These are phyloP conservation scores for Australoheros facetus DNA, from an alignment of 2,797 vertebrate genomes.

Conservation along the genomic window DNA sequence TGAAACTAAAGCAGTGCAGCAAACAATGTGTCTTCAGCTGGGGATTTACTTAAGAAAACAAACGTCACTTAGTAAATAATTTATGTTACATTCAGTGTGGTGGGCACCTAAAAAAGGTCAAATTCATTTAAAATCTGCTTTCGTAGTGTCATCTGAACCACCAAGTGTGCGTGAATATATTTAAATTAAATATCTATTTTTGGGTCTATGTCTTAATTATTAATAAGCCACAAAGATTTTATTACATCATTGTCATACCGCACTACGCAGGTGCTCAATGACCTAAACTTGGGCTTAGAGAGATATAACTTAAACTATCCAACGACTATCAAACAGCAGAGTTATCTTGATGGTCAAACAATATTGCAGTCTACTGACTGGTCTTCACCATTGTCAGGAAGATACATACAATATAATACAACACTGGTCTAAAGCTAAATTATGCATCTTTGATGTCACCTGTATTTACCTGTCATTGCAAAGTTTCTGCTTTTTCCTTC, in stretches of 20 bases:
- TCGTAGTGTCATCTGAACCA: slow-evolving; percentile 26
- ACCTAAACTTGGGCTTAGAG: slow-evolving; percentile 29
- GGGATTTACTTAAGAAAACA: slow-evolving; percentile 27
- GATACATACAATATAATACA: slow-evolving; percentile 12
- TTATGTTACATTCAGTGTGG: slow-evolving; percentile 71
- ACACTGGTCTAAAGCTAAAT: slow-evolving; percentile 33
- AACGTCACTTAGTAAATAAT: slow-evolving; percentile 28
- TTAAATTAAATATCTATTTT: slow-evolving; percentile 39
- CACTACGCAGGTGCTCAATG: slow-evolving; percentile 4
- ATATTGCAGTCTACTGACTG: slow-evolving; percentile 10
- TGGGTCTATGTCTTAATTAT: slow-evolving; percentile 50
- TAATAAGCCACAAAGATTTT: slow-evolving; percentile 33
- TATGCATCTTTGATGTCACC: slow-evolving; percentile 25
- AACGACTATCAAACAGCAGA: slow-evolving; percentile 28
- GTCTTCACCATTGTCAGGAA: slow-evolving; percentile 1
- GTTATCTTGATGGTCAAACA: slow-evolving; percentile 14
- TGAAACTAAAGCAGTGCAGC: slow-evolving; percentile 15
- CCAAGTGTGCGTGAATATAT: neutral
- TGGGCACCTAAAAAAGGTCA: slow-evolving; percentile 58
- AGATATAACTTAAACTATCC: slow-evolving; percentile 47
- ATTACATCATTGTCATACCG: slow-evolving; percentile 14
- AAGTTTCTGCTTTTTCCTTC: neutral
- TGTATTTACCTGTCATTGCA: neutral
- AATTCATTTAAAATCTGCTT: slow-evolving; percentile 23
- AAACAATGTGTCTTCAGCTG: slow-evolving; percentile 3